Percentiles rank a stretch among this genome's conserved stretches.
Evolutionary conservation across 2,113 vertebrate genomes (phyloP).

Genomic region (Microcebus jonahi): DNA sequence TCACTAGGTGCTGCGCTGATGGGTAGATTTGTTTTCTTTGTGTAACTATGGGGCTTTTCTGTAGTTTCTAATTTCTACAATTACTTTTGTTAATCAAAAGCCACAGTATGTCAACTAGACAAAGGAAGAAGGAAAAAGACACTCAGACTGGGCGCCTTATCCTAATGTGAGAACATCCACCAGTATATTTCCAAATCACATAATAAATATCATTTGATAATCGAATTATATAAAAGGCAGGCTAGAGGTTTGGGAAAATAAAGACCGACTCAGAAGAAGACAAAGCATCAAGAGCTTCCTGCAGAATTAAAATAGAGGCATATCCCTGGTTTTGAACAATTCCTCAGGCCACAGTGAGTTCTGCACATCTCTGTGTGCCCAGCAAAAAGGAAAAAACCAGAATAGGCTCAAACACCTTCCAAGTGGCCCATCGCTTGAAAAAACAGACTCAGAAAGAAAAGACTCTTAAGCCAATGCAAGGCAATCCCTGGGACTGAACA

Average conservation of each 20-base stretch:
- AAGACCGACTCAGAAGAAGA: neutral
- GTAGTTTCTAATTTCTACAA: neutral
- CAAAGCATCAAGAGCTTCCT: neutral
- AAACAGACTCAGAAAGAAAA: neutral
- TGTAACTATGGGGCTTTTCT: neutral
- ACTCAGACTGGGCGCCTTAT: rapidly evolving
- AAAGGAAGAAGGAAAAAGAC: neutral
- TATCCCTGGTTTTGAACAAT: neutral
- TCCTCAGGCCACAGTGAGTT: neutral
- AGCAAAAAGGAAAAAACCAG: neutral
- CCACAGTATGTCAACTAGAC: neutral
- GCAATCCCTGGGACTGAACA: neutral
- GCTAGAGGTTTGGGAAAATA: neutral
- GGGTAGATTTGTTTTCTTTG: neutral
- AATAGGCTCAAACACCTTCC: neutral
- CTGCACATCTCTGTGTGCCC: neutral
- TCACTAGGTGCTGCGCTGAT: neutral
- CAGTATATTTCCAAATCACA: neutral
- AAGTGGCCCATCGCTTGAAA: neutral
- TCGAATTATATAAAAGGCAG: constrained; percentile 16
- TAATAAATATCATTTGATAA: neutral
- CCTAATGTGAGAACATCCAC: neutral
- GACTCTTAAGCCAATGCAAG: neutral
- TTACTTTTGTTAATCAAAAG: neutral
- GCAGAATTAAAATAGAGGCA: neutral